phyloP scores from a whole-genome alignment of 2,113 vertebrate genomes.

The Microcebus tavaratra region DNA sequence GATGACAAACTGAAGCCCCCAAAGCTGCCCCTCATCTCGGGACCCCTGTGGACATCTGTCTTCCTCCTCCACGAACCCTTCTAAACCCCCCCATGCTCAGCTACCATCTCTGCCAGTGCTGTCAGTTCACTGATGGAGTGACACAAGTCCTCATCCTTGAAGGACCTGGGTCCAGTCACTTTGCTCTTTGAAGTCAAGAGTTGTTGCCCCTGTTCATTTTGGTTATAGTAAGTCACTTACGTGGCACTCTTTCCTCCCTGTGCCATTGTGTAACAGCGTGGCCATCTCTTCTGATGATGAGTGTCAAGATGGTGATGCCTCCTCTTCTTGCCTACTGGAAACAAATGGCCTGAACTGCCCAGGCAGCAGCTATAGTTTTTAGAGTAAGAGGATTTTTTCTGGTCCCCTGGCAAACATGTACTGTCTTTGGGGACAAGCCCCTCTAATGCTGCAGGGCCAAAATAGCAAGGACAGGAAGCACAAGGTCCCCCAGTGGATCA shows the following conservation, averaged over 20 bases:
- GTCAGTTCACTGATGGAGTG: not conserved
- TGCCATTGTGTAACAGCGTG: rapidly evolving
- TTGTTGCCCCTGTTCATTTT: rapidly evolving
- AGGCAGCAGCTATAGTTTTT: rapidly evolving
- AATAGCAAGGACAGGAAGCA: not conserved
- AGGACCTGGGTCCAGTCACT: rapidly evolving
- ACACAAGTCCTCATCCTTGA: rapidly evolving
- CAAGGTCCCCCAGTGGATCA: rapidly evolving
- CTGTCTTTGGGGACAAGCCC: not conserved
- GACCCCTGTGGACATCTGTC: not conserved
- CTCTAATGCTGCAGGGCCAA: too few species aligned
- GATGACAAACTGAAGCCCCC: rapidly evolving
- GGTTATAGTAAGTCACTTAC: too few species aligned
- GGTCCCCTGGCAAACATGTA: not conserved
- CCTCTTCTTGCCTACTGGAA: rapidly evolving
- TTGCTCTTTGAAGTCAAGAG: rapidly evolving
- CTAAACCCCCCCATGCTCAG: rapidly evolving
- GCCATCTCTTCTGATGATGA: not conserved
- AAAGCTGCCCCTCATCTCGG: rapidly evolving
- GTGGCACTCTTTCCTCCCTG: too few species aligned
- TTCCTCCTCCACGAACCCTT: too few species aligned
- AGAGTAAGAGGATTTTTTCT: not conserved
- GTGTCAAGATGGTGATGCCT: rapidly evolving
- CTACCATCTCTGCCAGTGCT: not conserved
- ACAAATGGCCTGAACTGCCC: rapidly evolving